Evolutionary conservation across 2,113 vertebrate species (phyloP).

Genomic region (Capra hircus): DNA sequence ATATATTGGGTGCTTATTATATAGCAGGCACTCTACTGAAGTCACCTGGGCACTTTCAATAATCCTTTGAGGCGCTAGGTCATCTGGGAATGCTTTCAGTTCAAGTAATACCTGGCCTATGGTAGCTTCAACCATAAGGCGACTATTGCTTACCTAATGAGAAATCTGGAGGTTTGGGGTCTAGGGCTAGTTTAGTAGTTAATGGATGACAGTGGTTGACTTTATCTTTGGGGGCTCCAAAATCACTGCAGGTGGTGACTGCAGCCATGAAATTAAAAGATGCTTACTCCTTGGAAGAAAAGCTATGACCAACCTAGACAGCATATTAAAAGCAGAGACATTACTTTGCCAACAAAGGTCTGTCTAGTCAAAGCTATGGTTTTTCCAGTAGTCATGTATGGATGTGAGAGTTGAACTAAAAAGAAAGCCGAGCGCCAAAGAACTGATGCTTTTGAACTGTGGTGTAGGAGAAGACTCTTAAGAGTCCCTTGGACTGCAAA

Average conservation of each 20-base stretch:
- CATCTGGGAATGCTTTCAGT: neutral
- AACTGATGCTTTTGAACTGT: neutral
- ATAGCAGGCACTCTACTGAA: neutral
- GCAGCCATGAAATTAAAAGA: neutral
- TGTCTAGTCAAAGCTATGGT: neutral
- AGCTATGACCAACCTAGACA: neutral
- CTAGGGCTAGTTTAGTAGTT: neutral
- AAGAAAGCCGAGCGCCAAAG: rapidly evolving
- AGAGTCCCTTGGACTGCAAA: neutral
- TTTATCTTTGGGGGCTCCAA: rapidly evolving
- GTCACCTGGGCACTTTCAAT: neutral
- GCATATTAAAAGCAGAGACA: neutral
- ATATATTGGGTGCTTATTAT: rapidly evolving
- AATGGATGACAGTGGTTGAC: neutral
- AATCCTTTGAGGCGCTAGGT: neutral
- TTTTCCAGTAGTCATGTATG: neutral
- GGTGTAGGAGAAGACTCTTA: neutral
- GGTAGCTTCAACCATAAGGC: neutral
- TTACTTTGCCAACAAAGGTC: neutral
- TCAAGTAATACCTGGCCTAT: neutral
- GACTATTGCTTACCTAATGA: neutral
- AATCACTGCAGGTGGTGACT: neutral
- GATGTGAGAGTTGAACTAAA: neutral
- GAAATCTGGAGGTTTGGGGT: neutral
- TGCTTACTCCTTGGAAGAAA: neutral